Evolutionary conservation across 2,113 vertebrate species (phyloP).

Genomic region (Meles meles): DNA sequence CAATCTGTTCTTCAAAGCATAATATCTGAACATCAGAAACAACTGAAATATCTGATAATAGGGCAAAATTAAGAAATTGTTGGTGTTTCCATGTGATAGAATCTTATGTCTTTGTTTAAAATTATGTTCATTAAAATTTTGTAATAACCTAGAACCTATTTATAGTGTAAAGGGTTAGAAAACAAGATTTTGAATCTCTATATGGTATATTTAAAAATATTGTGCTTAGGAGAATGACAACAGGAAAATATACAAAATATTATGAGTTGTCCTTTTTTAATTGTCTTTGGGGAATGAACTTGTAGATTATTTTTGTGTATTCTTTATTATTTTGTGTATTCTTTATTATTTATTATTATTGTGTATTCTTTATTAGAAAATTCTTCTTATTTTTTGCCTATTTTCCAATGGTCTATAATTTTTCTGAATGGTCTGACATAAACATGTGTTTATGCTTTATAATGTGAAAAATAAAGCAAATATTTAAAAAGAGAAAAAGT

Average conservation of each 20-base stretch:
- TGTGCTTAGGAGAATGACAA: neutral
- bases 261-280: neutral
- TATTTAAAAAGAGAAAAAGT: neutral
- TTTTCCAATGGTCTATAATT: neutral
- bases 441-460: neutral
- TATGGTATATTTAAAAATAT: neutral
- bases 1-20: neutral
- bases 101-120: neutral
- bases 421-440: neutral
- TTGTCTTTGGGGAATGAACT: neutral
- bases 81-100: neutral
- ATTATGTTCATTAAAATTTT: neutral
- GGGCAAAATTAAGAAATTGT: neutral
- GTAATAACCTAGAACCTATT: neutral
- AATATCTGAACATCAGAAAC: neutral
- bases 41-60: neutral
- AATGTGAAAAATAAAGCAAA: conserved; percentile 15
- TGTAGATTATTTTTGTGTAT: neutral
- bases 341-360: no score
- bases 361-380: no score
- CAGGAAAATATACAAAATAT: neutral
- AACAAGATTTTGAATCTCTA: neutral
- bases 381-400: neutral
- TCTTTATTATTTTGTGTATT: no score
- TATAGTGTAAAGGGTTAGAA: neutral